These are phyloP conservation scores for Drosophila diplacantha DNA, from an alignment of 2,888 invertebrate species.

Conservation along the genomic window DNA sequence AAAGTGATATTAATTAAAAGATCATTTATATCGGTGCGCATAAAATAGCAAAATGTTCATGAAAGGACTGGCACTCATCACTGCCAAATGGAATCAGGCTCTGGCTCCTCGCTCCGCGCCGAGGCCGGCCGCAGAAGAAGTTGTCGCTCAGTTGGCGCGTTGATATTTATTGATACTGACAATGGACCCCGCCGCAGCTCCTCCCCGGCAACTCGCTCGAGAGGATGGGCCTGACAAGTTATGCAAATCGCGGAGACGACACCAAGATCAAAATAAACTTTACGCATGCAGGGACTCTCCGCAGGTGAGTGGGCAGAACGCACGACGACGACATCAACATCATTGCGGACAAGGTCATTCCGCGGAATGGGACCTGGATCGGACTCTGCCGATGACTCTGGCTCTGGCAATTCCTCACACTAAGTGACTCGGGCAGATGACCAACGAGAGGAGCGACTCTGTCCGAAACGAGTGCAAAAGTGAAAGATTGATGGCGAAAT, in stretches of 20 bases:
- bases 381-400: neutral
- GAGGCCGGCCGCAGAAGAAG: conserved; percentile 55
- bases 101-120: conserved; percentile 1
- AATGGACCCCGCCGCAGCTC: conserved; percentile 53
- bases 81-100: conserved; percentile 69
- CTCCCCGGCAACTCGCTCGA: neutral
- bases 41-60: conserved; percentile 69
- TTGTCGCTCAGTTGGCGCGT: conserved; percentile 60
- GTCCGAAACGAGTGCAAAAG: conserved; percentile 69
- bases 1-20: conserved; percentile 74
- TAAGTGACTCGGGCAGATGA: conserved; percentile 35
- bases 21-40: conserved; percentile 73
- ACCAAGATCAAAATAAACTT: conserved; percentile 71
- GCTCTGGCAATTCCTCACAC: conserved; percentile 25
- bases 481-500: conserved; percentile 74
- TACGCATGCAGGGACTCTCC: conserved; percentile 45
- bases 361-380: conserved; percentile 5
- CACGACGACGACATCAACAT: conserved; percentile 27
- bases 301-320: conserved; percentile 63
- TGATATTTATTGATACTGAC: conserved; percentile 73
- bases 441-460: conserved; percentile 25
- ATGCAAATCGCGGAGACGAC: conserved; percentile 72
- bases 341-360: conserved; percentile 49
- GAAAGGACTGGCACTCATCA: conserved; percentile 67
- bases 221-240: conserved; percentile 64